Conservation (phyloP, 2,888 invertebrate genomes). For the Parnassius apollo region DNA sequence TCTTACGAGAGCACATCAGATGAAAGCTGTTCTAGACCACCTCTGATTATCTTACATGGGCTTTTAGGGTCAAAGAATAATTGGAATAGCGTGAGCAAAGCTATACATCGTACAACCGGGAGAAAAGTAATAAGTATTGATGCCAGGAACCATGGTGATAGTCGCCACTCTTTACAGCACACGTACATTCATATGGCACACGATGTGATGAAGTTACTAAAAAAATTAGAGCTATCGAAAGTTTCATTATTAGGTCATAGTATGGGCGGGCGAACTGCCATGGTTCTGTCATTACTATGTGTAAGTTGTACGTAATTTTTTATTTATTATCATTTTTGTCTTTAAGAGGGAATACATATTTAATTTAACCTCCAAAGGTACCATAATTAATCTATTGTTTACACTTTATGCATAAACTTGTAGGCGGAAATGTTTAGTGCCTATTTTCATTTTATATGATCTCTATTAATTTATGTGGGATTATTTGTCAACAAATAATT, state of each 20-base stretch:
- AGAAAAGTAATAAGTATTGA: conserved; percentile 92
- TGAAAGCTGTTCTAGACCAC: conserved; percentile 58
- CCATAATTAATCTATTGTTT: too few relatives aligned
- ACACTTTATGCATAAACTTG: too few relatives aligned
- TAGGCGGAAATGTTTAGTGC: too few relatives aligned
- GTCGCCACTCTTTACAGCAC: conserved; percentile 89
- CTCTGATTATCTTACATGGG: conserved; percentile 94
- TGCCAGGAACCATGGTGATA: conserved; percentile 97
- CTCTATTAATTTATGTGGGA: too few relatives aligned
- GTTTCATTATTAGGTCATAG: conserved; percentile 92
- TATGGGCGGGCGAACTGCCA: conserved; percentile 96
- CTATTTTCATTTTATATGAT: too few relatives aligned
- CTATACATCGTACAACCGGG: conserved; percentile 84
- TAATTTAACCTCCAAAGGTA: too few relatives aligned
- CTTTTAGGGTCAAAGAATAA: conserved; percentile 96
- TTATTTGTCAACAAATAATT: too few relatives aligned
- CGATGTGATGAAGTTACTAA: conserved; percentile 81
- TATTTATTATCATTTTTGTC: too few relatives aligned
- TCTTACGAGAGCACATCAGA: conserved; percentile 81
- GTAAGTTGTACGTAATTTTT: conserved; percentile 65
- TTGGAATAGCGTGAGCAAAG: conserved; percentile 93
- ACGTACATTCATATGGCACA: conserved; percentile 88
- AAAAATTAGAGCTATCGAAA: conserved; percentile 83
- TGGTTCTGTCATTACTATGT: conserved; percentile 89
- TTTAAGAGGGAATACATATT: too few relatives aligned